Base-by-base conservation (phyloP, 2,113 vertebrate species). In the Hystrix cristata region DNA sequence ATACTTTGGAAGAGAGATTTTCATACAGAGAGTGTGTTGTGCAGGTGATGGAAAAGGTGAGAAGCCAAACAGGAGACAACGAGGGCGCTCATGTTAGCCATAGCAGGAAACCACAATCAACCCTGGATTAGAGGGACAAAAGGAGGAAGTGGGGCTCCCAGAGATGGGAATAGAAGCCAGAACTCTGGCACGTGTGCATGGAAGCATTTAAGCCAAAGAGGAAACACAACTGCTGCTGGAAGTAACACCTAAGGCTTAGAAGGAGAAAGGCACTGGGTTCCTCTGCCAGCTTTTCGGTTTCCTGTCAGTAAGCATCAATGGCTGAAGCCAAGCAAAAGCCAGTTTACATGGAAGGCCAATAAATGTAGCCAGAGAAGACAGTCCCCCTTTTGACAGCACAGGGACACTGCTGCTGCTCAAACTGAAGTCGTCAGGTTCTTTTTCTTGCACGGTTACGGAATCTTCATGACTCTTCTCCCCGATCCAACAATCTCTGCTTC, bases 81-180 rank as follows among this genome's bases (percentile, higher is more conserved):
- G 88, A 31, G 23, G 23, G 76, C 34, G 23, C 25, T 93, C 34
- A 48, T 19, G 67, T 62, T 82, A 51, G 55, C 87, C 69, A 16
- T 0, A 86, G 82, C 92, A 97, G 97, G 96, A 98, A 97, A 67
- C 79, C 43, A 78, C 95, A 97, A 80, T 97, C 92, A 95, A 29
- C 2, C n/a, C 79, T 78, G n/a, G 25, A 27, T 38, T 69, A 51
- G 48, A 74, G 21, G 38, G 65, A 98, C 96, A 98, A 97, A 97
- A 43, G 69, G 87, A 97, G 97, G 95, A 98, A 97, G 62, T 59
- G 27, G 72, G 51, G 29, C 82, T 98, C 80, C 60, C 76, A 93
- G 51, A 86, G 65, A 38, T 25, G 57, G 92, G 96, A 79, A 23
- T 25, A 53, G n/a, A 69, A 87, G 92, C 97, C 97, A 96, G 79